phyloP scores from a whole-genome alignment of 2,888 invertebrate genomes.

The Microchrysa polita region DNA sequence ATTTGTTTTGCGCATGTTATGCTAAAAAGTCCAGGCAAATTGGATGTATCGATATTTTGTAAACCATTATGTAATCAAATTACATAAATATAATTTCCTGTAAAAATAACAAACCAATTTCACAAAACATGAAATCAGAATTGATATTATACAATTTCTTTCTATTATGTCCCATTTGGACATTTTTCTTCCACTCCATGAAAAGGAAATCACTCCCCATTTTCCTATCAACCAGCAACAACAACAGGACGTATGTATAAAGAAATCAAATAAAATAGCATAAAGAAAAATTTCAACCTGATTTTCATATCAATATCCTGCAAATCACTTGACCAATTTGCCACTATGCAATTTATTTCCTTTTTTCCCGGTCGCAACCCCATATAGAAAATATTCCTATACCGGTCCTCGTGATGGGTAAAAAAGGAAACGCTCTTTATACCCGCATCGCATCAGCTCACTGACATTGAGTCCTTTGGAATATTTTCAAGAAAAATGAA shows the following conservation, averaged over 20 bases:
- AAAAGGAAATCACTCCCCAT: background rate
- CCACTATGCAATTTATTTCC: conserved; percentile 41
- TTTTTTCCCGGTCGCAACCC: conserved; percentile 34
- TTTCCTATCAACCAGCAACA: background rate
- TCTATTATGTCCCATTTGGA: background rate
- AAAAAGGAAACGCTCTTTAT: background rate
- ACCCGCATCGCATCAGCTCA: background rate
- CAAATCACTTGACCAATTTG: conserved; percentile 51
- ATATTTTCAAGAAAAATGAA: background rate
- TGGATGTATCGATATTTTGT: too few relatives aligned
- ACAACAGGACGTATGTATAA: background rate
- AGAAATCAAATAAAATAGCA: conserved; percentile 38
- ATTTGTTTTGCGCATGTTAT: too few relatives aligned
- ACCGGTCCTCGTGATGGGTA: conserved; percentile 8
- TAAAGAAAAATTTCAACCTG: conserved; percentile 46
- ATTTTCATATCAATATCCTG: conserved; percentile 51
- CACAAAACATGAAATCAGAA: background rate
- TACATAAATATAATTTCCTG: too few relatives aligned
- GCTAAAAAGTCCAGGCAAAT: too few relatives aligned
- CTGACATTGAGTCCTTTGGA: conserved; percentile 12
- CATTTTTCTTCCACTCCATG: background rate
- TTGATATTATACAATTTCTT: background rate
- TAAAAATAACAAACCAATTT: too few relatives aligned
- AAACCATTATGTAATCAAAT: too few relatives aligned
- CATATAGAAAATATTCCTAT: conserved; percentile 19